A percentile compares a stretch with the other conserved stretches of the same genome.
Conservation (phyloP, 2,113 vertebrate genomes). For the Macrotus californicus region DNA sequence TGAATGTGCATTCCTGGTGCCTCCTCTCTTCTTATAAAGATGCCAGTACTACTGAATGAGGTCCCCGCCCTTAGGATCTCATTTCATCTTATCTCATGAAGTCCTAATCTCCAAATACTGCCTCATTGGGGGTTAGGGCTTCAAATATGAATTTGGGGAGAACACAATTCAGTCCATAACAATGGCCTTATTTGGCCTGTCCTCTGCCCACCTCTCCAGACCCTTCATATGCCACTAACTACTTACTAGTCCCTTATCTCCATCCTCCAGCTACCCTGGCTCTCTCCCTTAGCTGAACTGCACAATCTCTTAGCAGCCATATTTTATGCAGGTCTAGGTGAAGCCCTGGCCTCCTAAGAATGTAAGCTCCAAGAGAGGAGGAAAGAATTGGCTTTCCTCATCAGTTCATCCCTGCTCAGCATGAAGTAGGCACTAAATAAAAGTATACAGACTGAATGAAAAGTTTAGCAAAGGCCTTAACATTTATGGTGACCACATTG, state of each 20-base stretch:
- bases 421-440: background rate
- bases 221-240: background rate
- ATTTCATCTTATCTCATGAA: background rate
- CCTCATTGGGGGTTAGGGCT: background rate
- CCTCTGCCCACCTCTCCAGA: background rate
- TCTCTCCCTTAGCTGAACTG: background rate
- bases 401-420: background rate
- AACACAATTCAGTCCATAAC: background rate
- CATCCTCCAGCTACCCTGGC: background rate
- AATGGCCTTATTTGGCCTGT: background rate
- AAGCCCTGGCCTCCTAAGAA: background rate
- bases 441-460: background rate
- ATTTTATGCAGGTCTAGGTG: background rate
- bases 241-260: background rate
- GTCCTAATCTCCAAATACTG: background rate
- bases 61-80: background rate
- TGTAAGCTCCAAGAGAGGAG: background rate
- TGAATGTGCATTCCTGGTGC: background rate
- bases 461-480: background rate
- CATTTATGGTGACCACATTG: background rate
- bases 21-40: background rate
- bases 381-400: background rate
- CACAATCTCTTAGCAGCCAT: background rate
- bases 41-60: background rate
- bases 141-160: background rate